Base-by-base conservation (phyloP, 2,113 vertebrate genomes). In the Shinisaurus crocodilurus region DNA sequence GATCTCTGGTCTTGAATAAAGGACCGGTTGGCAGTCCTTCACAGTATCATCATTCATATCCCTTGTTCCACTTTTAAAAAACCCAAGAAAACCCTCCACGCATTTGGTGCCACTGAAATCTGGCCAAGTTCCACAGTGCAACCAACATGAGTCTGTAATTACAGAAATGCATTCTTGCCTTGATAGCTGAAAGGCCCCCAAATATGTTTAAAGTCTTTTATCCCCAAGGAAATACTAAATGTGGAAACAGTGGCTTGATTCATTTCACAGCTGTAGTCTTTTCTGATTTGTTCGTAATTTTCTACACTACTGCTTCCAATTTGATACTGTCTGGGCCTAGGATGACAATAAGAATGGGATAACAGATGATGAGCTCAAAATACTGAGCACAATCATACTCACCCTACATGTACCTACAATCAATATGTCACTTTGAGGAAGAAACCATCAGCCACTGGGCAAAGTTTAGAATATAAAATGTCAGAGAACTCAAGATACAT, bases 241-340 rank as follows among this genome's bases (percentile, higher is more conserved):
- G 48, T 91, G 76, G 94, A 84, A 92, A 82, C 32, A 40, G 86
- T n/a, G 75, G 88, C 90, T 96, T 96, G 95, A 97, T 97, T 96
- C 94, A 95, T 95, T 95, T 97, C 96, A 96, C 97, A 97, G 96
- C 96, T 95, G 91, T 94, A 92, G 95, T 93, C 96, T 94, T 92
- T 94, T 97, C 94, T 97, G 94, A 97, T 98, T 97, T 97, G 95
- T 95, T 96, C 16, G 7, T 97, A 95, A 96, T 97, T 98, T 97
- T 97, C 95, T 97, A 97, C 89, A 90, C 97, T 97, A 91, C 93
- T 97, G 96, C 95, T 96, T 97, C 96, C 96, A 96, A 96, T 97
- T 95, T 97, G 97, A 96, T 96, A 95, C 91, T 92, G 95, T 93
- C 95, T 96, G 96, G 96, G 91, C 85, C 90, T 90, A 0, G 0